Percentiles rank a stretch among this genome's conserved stretches.
Conservation (phyloP, 2,113 vertebrate species). For the Pangasianodon gigas region DNA sequence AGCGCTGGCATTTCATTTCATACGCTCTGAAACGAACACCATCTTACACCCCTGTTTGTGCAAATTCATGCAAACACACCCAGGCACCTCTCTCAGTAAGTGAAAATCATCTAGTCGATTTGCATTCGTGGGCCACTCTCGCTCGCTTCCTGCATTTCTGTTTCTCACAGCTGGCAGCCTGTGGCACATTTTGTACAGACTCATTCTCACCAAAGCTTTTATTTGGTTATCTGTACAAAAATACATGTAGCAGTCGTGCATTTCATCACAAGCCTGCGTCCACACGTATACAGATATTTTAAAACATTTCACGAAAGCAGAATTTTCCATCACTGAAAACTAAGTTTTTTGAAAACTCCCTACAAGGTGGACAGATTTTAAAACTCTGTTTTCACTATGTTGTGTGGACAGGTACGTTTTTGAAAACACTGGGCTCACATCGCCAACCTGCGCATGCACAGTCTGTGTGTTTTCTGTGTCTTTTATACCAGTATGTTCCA, state of each 20-base stretch:
- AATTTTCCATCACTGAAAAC: too few relatives aligned
- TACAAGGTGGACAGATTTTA: too few relatives aligned
- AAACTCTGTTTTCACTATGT: too few relatives aligned
- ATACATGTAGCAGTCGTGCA: background rate
- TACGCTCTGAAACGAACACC: slow-evolving; percentile 28
- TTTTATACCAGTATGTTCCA: too few relatives aligned
- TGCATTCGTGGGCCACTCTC: slow-evolving; percentile 17
- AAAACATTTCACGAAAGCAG: too few relatives aligned
- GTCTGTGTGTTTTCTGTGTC: background rate
- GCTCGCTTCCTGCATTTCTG: background rate
- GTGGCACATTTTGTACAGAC: background rate
- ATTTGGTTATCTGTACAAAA: background rate
- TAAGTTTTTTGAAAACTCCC: too few relatives aligned
- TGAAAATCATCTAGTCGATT: slow-evolving; percentile 27
- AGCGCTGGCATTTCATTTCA: slow-evolving; percentile 53
- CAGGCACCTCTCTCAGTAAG: slow-evolving; percentile 15
- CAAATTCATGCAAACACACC: slow-evolving; percentile 15
- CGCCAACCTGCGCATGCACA: too few relatives aligned
- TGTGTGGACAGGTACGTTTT: too few relatives aligned
- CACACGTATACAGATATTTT: background rate
- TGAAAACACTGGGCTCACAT: background rate
- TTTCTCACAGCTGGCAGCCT: slow-evolving; percentile 4
- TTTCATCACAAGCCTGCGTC: background rate
- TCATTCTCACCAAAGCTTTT: background rate
- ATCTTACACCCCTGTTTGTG: slow-evolving; percentile 20